phyloP scores from a whole-genome alignment of 2,888 invertebrate species.

The Drosophila anomelani region DNA sequence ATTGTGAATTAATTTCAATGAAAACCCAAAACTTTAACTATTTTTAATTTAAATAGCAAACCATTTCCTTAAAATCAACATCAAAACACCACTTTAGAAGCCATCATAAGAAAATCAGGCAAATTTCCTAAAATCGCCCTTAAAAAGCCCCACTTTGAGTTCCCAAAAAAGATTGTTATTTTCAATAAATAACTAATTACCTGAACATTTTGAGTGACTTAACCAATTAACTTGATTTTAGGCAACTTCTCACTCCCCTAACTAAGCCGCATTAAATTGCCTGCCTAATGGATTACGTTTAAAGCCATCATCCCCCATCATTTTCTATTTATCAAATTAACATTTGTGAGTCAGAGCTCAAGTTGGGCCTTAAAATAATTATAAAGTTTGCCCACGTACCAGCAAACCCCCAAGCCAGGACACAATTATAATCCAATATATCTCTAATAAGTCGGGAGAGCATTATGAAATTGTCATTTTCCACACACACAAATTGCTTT shows the following conservation, averaged over 20 bases:
- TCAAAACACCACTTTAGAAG: too few species aligned
- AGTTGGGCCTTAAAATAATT: slow-evolving; percentile 30
- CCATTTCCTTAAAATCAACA: not conserved
- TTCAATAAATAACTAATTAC: not conserved
- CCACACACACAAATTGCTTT: slow-evolving; percentile 36
- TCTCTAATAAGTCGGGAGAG: slow-evolving; percentile 45
- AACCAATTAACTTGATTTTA: slow-evolving; percentile 13
- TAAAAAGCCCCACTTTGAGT: not conserved
- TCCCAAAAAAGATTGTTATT: not conserved
- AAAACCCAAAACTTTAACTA: not conserved
- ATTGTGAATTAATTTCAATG: too few species aligned
- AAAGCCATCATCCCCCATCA: slow-evolving; percentile 10
- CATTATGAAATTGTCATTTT: slow-evolving; percentile 44
- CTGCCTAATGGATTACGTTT: slow-evolving; percentile 35
- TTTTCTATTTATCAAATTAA: slow-evolving; percentile 29
- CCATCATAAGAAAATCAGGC: too few species aligned
- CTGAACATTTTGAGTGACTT: not conserved
- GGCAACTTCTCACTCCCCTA: not conserved
- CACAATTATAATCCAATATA: slow-evolving; percentile 40
- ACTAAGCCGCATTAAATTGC: slow-evolving; percentile 17
- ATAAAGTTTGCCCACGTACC: slow-evolving; percentile 37
- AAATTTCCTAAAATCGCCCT: not conserved
- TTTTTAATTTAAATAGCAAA: not conserved
- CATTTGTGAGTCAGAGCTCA: slow-evolving; percentile 30
- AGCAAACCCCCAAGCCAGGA: slow-evolving; percentile 12